A percentile compares a stretch with the other conserved stretches of the same genome.
Evolutionary conservation across 2,113 vertebrate species (phyloP).

Genomic region (Lamprotornis superbus): DNA sequence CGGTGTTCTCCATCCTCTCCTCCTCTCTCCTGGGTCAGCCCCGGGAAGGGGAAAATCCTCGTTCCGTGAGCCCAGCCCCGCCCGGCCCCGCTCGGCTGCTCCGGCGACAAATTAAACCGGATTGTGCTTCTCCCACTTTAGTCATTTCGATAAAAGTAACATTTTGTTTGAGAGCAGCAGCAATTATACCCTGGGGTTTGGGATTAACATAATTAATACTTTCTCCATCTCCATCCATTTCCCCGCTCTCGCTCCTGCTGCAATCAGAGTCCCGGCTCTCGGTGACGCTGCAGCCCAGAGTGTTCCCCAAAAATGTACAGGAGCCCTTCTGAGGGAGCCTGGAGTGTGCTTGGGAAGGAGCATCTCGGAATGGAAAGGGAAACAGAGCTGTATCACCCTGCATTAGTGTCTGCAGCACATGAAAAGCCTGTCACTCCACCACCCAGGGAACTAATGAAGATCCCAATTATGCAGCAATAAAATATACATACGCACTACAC

Average conservation of each 20-base stretch:
- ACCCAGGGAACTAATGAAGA: conserved; percentile 69
- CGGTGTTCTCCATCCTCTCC: not conserved
- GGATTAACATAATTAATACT: conserved; percentile 75
- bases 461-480: conserved; percentile 76
- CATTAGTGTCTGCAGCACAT: conserved; percentile 60
- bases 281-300: conserved; percentile 7
- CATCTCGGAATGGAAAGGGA: not conserved
- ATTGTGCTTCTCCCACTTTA: conserved; percentile 68
- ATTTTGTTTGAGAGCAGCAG: conserved; percentile 77
- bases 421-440: conserved; percentile 56
- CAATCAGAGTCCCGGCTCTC: conserved; percentile 61
- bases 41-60: not conserved
- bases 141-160: conserved; percentile 77
- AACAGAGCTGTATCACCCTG: not conserved
- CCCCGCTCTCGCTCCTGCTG: not conserved
- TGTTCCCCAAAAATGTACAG: conserved; percentile 13
- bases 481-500: conserved; percentile 73
- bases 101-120: conserved; percentile 37
- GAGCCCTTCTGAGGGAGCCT: conserved; percentile 57
- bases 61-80: fast-evolving
- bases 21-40: not conserved
- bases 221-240: conserved; percentile 54
- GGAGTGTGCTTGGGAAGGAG: conserved; percentile 31
- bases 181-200: conserved; percentile 70
- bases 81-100: not conserved